Evolutionary conservation across 2,113 vertebrate species (phyloP).

Genomic region (Carollia perspicillata): DNA sequence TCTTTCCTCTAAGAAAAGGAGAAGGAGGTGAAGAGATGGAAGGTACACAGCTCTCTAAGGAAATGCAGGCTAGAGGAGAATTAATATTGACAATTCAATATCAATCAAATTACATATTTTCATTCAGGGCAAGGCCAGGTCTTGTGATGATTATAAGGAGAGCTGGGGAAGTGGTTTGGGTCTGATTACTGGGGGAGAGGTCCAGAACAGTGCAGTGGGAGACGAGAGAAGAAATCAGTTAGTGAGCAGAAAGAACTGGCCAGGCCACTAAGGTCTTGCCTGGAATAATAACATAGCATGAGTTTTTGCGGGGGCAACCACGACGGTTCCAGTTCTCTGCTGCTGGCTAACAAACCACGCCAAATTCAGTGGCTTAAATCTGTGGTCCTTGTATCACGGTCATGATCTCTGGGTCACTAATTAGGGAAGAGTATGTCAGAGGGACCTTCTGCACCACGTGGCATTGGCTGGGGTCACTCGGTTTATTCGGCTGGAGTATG

Average conservation of each 20-base stretch:
- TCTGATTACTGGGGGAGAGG: background rate
- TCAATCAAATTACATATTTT: background rate
- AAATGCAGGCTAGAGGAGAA: background rate
- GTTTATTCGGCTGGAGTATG: background rate
- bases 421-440: background rate
- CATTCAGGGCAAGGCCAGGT: background rate
- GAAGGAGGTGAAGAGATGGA: background rate
- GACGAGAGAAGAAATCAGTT: background rate
- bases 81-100: background rate
- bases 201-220: background rate
- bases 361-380: background rate
- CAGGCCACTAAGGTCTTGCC: background rate
- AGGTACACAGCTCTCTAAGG: background rate
- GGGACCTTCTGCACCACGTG: background rate
- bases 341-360: background rate
- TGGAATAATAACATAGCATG: background rate
- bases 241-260: background rate
- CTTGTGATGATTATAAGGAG: background rate
- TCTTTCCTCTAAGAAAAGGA: background rate
- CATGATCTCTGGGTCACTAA: background rate
- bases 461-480: fast-evolving
- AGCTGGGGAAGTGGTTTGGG: background rate
- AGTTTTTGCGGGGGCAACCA: background rate
- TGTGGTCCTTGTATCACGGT: background rate
- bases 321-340: background rate